phyloP scores from a whole-genome alignment of 37 sponge, comb jelly and placozoan genomes.

The Ephydatia muelleri region DNA sequence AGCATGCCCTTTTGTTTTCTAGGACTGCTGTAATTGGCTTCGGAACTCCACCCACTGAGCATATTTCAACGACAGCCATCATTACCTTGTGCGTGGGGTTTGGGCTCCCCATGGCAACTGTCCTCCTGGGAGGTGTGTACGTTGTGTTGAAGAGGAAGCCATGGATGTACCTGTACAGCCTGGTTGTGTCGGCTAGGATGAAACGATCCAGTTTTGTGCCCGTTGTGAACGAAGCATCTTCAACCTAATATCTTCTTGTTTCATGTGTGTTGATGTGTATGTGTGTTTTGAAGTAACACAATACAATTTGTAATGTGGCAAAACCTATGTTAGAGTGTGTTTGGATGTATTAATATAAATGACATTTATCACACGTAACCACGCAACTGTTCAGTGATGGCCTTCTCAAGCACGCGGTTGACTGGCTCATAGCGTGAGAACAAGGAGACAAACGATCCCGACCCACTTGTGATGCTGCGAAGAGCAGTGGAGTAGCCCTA shows the following conservation, averaged over 20 bases:
- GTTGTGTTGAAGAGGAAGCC: constrained; percentile 56
- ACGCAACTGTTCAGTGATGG: constrained; percentile 39
- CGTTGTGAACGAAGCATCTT: not conserved
- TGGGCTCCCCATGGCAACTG: constrained; percentile 52
- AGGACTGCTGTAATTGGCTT: constrained; percentile 60
- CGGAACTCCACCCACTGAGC: constrained; percentile 47
- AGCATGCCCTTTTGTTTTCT: not conserved
- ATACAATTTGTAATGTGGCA: too few relatives aligned
- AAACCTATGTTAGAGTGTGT: too few relatives aligned
- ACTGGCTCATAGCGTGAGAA: constrained; percentile 66
- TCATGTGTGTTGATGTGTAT: not conserved
- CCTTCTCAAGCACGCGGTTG: constrained; percentile 24
- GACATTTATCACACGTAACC: constrained; percentile 43
- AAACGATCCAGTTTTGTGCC: not conserved
- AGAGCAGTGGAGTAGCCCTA: constrained; percentile 70
- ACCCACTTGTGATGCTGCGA: constrained; percentile 62
- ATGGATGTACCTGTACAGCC: constrained; percentile 38
- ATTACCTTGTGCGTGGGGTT: constrained; percentile 62
- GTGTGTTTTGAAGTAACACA: not conserved
- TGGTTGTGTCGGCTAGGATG: not conserved
- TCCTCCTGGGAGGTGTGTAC: constrained; percentile 43
- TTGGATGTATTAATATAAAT: too few relatives aligned
- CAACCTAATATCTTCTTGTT: not conserved
- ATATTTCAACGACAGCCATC: constrained; percentile 41
- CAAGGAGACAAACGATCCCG: constrained; percentile 36